Base-by-base conservation (phyloP, 2,797 vertebrate species). In the Xiphophorus birchmanni region DNA sequence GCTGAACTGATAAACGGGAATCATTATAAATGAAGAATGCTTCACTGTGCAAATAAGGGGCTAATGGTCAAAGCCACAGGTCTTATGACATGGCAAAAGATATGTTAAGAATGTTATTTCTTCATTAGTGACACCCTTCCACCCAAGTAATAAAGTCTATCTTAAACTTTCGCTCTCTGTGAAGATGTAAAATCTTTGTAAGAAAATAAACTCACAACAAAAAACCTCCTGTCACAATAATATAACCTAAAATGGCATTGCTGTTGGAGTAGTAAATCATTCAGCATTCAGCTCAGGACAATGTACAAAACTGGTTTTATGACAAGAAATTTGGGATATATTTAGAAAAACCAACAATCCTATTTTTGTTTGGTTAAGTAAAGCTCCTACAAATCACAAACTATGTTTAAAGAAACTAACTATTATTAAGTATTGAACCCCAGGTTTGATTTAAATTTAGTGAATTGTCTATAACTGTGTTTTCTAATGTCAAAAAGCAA, bases 71-170 rank as follows among this genome's bases (percentile, higher is more conserved):
- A 84, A 91, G 63, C 50, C 78, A 26, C 44, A 47, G 56, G 77
- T 90, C 93, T 90, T 74, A 86, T 92, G 93, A 93, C 85, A 78
- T 71, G 58, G 80, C 88, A 90, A 87, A 85, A 84, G 83, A 84
- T 85, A 73, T 73, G 83, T 79, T 52, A 42, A 77, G 54, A 42
- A 72, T 29, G 40, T 88, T 52, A 88, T 82, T 84, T 89, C 76
- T 77, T 85, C 52, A 78, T 80, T 82, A 81, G 65, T 15, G 52
- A 7, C 73, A 15, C 4, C 26, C 26, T 29, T 21, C 26, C 44
- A 60, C 48, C 35, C 58, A 10, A 77, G 29, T 17, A 78, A 71
- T 1, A 21, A 26, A 74, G 48, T 29, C 32, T n/a, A 23, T 40
- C 69, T 79, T 91, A 79, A 86, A 81, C 80, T 79, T 52, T 75